Percentiles rank a stretch among this genome's conserved stretches.
Evolutionary conservation across 2,888 invertebrate genomes (phyloP).

Genomic region (Drosophila peninsularis): DNA sequence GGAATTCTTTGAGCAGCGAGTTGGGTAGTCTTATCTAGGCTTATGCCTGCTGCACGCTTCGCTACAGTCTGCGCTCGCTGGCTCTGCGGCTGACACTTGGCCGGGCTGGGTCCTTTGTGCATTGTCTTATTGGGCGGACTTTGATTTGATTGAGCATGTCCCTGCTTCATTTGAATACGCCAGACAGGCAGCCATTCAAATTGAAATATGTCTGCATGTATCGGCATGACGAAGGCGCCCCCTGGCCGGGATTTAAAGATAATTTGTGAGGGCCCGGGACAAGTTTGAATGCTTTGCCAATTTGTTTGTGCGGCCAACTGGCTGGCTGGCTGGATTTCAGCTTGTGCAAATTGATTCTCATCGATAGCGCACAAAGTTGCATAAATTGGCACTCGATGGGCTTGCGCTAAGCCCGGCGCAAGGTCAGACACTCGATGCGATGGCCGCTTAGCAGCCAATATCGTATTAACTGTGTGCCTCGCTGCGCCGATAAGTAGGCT

Average conservation of each 20-base stretch:
- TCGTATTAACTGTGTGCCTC: conserved; percentile 30
- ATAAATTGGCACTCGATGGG: conserved; percentile 63
- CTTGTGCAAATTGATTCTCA: conserved; percentile 67
- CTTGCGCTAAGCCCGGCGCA: conserved; percentile 39
- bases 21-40: conserved; percentile 43
- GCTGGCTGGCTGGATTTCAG: conserved; percentile 21
- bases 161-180: conserved; percentile 58
- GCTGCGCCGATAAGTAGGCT: conserved; percentile 33
- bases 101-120: conserved; percentile 27
- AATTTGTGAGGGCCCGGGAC: conserved; percentile 52
- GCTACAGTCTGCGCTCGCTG: conserved; percentile 1
- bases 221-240: conserved; percentile 19
- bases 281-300: conserved; percentile 45
- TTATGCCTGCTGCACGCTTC: conserved; percentile 28
- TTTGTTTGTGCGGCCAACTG: conserved; percentile 49
- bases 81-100: conserved; percentile 52
- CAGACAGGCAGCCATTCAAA: conserved; percentile 40
- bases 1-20: conserved; percentile 9
- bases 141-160: conserved; percentile 74
- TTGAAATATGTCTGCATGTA: conserved; percentile 36
- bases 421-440: conserved; percentile 52
- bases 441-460: conserved; percentile 56
- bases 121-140: conserved; percentile 65
- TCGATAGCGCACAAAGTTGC: conserved; percentile 68
- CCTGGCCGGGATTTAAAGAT: conserved; percentile 46